These are phyloP conservation scores for Lutjanus erythropterus DNA, from an alignment of 2,113 vertebrate species.

Conservation along the genomic window DNA sequence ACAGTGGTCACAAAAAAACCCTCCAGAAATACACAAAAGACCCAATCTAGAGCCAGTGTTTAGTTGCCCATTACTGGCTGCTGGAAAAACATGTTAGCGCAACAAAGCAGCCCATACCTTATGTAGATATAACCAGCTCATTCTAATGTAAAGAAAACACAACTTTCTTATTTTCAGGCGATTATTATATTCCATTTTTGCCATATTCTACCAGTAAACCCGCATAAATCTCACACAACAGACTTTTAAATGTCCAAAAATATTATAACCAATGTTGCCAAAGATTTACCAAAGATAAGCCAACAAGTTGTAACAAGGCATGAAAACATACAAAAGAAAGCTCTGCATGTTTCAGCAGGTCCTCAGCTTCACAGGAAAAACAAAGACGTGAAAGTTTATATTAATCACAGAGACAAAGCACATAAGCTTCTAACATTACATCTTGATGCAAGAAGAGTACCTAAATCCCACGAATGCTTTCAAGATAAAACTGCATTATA, in stretches of 20 bases:
- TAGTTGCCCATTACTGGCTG: too few relatives aligned
- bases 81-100: too few relatives aligned
- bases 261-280: neutral
- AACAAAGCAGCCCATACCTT: too few relatives aligned
- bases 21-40: too few relatives aligned
- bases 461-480: constrained; percentile 34
- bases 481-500: constrained; percentile 41
- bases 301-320: neutral
- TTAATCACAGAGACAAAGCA: constrained; percentile 32
- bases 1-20: too few relatives aligned
- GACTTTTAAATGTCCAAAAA: neutral
- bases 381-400: neutral
- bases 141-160: too few relatives aligned
- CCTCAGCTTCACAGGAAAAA: constrained; percentile 1
- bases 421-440: constrained; percentile 40
- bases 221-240: too few relatives aligned
- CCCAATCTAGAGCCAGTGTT: too few relatives aligned
- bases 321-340: neutral
- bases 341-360: constrained; percentile 30
- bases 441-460: neutral
- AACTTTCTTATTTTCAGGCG: too few relatives aligned
- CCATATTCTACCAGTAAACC: too few relatives aligned
- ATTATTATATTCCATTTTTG: too few relatives aligned
- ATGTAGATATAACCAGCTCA: too few relatives aligned
- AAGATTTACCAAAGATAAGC: neutral